A percentile compares a stretch with the other conserved stretches of the same genome.
These are phyloP conservation scores for Aptenodytes forsteri DNA, from an alignment of 2,113 vertebrate species.

Conservation along the genomic window DNA sequence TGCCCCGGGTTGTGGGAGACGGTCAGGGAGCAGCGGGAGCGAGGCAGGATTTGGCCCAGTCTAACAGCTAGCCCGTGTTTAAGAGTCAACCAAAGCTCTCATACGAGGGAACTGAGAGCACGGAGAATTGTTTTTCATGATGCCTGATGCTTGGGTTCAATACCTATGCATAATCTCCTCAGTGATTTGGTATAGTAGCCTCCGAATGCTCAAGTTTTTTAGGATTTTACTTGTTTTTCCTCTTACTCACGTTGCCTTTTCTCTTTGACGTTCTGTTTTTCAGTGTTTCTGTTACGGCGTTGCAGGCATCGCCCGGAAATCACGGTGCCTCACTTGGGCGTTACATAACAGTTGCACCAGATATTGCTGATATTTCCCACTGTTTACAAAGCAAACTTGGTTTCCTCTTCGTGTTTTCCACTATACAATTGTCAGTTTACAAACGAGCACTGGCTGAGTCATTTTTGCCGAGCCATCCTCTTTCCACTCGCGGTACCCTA, in stretches of 20 bases:
- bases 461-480: not conserved
- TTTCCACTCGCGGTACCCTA: not conserved
- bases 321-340: not conserved
- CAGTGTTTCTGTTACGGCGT: not conserved
- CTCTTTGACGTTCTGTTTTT: not conserved
- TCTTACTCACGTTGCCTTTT: not conserved
- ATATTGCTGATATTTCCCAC: not conserved
- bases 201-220: not conserved
- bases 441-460: not conserved
- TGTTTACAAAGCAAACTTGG: not conserved
- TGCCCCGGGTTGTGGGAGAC: not conserved
- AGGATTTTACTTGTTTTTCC: not conserved
- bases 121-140: not conserved
- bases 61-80: not conserved
- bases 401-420: conserved; percentile 1
- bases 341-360: not conserved
- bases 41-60: not conserved
- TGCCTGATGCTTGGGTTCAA: not conserved
- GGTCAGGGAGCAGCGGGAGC: not conserved
- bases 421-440: not conserved
- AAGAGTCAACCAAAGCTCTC: not conserved
- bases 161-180: not conserved
- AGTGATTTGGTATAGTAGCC: not conserved
- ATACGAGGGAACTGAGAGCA: not conserved
- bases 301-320: not conserved